Evolutionary conservation across 2,797 vertebrate species (phyloP).

Genomic region (Poecile montanus): DNA sequence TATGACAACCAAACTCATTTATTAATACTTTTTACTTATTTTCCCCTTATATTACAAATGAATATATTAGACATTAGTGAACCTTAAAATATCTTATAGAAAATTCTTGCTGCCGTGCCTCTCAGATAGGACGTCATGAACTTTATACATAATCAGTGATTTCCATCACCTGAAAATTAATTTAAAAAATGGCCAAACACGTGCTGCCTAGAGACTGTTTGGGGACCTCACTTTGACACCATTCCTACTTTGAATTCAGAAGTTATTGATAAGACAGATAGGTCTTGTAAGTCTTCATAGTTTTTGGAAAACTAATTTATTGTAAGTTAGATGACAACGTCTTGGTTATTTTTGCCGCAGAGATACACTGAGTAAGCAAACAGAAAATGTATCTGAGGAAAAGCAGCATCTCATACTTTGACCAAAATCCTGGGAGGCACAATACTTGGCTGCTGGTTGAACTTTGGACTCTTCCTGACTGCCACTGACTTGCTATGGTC

Average conservation of each 20-base stretch:
- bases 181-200: not conserved
- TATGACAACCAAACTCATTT: slow-evolving; percentile 70
- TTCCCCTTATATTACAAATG: slow-evolving; percentile 32
- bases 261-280: not conserved
- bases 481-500: not conserved
- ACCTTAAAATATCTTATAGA: slow-evolving; percentile 41
- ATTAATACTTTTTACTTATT: slow-evolving; percentile 68
- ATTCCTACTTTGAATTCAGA: not conserved
- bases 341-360: not conserved
- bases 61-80: slow-evolving; percentile 38
- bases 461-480: not conserved
- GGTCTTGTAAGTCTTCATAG: not conserved
- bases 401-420: not conserved
- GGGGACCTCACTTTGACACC: not conserved
- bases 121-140: not conserved
- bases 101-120: not conserved
- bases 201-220: not conserved
- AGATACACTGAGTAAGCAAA: not conserved
- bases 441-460: not conserved
- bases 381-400: not conserved
- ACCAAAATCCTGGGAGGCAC: not conserved
- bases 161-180: slow-evolving; percentile 33
- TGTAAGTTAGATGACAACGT: not conserved
- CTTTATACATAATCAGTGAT: not conserved
- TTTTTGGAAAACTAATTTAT: not conserved